Evolutionary conservation across 2,888 invertebrate genomes (phyloP).

Genomic region (Amiota minor): DNA sequence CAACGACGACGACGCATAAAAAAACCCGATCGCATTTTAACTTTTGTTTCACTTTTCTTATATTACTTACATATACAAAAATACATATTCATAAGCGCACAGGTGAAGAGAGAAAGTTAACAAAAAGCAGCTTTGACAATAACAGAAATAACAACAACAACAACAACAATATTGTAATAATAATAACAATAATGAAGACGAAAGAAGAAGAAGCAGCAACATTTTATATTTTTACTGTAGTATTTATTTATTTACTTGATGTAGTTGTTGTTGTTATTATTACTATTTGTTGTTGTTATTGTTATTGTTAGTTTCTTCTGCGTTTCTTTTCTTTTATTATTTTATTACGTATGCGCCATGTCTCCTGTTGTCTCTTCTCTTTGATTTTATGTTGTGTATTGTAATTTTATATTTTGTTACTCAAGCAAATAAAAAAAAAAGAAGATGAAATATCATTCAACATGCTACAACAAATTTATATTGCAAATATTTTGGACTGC

Average conservation of each 20-base stretch:
- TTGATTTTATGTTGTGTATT: slow-evolving; percentile 13
- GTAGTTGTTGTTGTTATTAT: slow-evolving; percentile 21
- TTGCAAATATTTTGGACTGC: too few relatives aligned
- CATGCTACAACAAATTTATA: too few relatives aligned
- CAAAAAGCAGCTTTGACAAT: slow-evolving; percentile 42
- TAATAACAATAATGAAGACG: not conserved
- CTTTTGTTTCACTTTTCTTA: slow-evolving; percentile 29
- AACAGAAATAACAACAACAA: slow-evolving; percentile 42
- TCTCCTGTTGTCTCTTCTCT: slow-evolving; percentile 26
- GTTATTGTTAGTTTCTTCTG: slow-evolving; percentile 38
- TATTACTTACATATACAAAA: not conserved
- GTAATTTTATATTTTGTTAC: slow-evolving; percentile 36
- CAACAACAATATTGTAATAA: slow-evolving; percentile 41
- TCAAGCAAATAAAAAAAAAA: slow-evolving; percentile 45
- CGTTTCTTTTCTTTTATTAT: too few relatives aligned
- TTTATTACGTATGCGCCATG: too few relatives aligned
- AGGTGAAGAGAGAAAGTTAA: slow-evolving; percentile 62
- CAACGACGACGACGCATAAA: too few relatives aligned
- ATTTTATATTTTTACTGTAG: not conserved
- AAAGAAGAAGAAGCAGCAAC: too few relatives aligned
- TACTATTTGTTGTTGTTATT: slow-evolving; percentile 48
- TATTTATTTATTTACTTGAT: not conserved
- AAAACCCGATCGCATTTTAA: too few relatives aligned
- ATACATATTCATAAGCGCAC: slow-evolving; percentile 27
- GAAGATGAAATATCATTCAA: too few relatives aligned